A percentile compares a stretch with the other conserved stretches of the same genome.
These are phyloP conservation scores for Brachionus manjavacas DNA, from an alignment of 1,140 invertebrate genomes.

Conservation along the genomic window DNA sequence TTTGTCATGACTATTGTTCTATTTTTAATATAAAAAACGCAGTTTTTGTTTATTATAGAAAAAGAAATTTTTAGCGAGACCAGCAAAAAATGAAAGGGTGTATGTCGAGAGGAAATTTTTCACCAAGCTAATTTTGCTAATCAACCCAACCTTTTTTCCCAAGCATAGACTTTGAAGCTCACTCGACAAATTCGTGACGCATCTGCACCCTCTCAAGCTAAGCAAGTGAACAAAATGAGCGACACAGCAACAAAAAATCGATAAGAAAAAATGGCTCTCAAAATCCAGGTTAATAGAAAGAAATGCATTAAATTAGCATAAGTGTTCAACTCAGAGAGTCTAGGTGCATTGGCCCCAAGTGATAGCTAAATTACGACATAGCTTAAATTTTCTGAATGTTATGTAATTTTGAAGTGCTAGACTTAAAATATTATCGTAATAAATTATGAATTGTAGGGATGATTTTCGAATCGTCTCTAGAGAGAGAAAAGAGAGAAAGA, in stretches of 20 bases:
- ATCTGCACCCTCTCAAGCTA: not conserved
- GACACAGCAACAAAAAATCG: not conserved
- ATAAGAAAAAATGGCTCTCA: not conserved
- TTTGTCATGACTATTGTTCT: not conserved
- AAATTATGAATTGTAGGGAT: not conserved
- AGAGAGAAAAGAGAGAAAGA: not conserved
- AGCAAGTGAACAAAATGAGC: not conserved
- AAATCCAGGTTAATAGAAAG: not conserved
- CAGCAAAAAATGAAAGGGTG: not conserved
- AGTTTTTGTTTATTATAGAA: not conserved
- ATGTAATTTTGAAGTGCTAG: not conserved
- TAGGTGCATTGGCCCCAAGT: not conserved
- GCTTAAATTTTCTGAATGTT: not conserved
- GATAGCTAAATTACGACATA: no score
- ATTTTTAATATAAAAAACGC: conserved; percentile 13
- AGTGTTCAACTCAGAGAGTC: not conserved
- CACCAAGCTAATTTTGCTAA: not conserved
- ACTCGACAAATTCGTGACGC: not conserved
- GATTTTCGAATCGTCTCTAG: not conserved
- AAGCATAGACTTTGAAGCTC: not conserved
- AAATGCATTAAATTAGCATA: not conserved
- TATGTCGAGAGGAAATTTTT: not conserved
- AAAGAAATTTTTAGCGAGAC: not conserved
- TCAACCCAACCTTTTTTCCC: not conserved
- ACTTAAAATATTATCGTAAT: not conserved